Conservation (phyloP, 2,888 invertebrate species). For the Phrixothrix hirtus region DNA sequence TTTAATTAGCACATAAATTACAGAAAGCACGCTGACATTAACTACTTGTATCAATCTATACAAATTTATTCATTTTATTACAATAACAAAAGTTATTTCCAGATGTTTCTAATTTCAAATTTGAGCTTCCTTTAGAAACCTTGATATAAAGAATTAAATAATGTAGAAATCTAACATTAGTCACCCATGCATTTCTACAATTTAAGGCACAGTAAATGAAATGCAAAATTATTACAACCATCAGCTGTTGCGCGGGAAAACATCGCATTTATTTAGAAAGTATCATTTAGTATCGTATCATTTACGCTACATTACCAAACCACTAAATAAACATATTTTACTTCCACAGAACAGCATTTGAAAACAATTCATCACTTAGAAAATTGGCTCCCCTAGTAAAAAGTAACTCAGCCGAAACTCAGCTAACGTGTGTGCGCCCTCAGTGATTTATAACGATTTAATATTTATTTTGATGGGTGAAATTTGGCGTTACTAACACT, state of each 20-base stretch:
- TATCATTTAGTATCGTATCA: constrained; percentile 20
- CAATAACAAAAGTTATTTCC: too few species aligned
- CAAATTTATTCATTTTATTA: constrained; percentile 10
- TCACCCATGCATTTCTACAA: too few species aligned
- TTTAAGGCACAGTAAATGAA: too few species aligned
- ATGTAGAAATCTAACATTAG: too few species aligned
- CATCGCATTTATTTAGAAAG: constrained; percentile 20
- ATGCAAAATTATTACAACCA: constrained; percentile 7
- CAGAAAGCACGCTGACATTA: constrained; percentile 1
- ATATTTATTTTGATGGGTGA: constrained; percentile 60
- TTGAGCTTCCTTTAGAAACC: too few species aligned
- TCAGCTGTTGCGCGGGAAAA: constrained; percentile 19
- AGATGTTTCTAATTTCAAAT: too few species aligned
- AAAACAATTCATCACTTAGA: constrained; percentile 48
- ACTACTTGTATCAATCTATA: constrained; percentile 4
- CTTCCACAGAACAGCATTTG: constrained; percentile 44
- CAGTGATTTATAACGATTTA: constrained; percentile 58
- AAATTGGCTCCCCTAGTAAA: constrained; percentile 39
- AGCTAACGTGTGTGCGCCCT: constrained; percentile 38
- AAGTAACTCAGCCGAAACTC: constrained; percentile 43
- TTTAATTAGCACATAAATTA: constrained; percentile 16
- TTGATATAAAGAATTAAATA: too few species aligned
- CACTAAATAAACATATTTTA: constrained; percentile 48
- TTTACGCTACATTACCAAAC: constrained; percentile 30
- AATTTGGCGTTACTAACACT: constrained; percentile 58